Conservation (phyloP, 2,888 invertebrate genomes). For the Prosopocoilus inquinatus region DNA sequence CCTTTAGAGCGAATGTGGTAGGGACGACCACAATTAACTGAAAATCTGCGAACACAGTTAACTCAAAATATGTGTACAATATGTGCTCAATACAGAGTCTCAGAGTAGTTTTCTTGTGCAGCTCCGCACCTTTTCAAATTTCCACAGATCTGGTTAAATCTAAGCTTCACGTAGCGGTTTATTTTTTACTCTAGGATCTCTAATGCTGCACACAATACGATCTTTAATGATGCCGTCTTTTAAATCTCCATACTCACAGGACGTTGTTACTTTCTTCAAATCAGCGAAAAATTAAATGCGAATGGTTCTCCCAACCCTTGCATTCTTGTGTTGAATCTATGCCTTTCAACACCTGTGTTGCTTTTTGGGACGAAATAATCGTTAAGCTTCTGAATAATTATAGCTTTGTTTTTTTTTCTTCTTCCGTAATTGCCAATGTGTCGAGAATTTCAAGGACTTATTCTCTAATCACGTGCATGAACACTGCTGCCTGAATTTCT, state of each 20-base stretch:
- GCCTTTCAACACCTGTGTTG: slow-evolving; percentile 14
- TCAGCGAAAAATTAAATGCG: slow-evolving; percentile 10
- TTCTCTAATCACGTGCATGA: slow-evolving; percentile 23
- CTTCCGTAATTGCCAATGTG: slow-evolving; percentile 18
- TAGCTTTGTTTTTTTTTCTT: slow-evolving; percentile 12
- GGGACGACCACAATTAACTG: too few relatives aligned
- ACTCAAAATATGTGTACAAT: too few relatives aligned
- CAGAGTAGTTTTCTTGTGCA: too few relatives aligned
- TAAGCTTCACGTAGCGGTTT: slow-evolving; percentile 13
- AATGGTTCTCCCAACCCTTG: slow-evolving; percentile 9
- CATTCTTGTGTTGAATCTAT: slow-evolving; percentile 16
- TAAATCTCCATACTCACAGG: slow-evolving; percentile 17
- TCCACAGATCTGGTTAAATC: slow-evolving; percentile 10
- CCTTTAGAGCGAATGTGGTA: too few relatives aligned
- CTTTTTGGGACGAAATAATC: slow-evolving; percentile 4
- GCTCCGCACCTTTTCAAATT: slow-evolving; percentile 17
- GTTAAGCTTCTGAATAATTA: neutral
- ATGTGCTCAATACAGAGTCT: too few relatives aligned
- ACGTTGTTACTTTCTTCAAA: neutral
- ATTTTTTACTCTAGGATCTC: slow-evolving; percentile 13
- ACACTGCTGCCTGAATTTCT: slow-evolving; percentile 18
- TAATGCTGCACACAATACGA: slow-evolving; percentile 22
- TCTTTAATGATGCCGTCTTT: slow-evolving; percentile 13
- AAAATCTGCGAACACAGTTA: too few relatives aligned
- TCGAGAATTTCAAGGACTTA: slow-evolving; percentile 20